Evolutionary conservation across 2,888 invertebrate species (phyloP), one percentile per base, ranked within the genome.

Genomic region (Drosophila prostipennis): DNA sequence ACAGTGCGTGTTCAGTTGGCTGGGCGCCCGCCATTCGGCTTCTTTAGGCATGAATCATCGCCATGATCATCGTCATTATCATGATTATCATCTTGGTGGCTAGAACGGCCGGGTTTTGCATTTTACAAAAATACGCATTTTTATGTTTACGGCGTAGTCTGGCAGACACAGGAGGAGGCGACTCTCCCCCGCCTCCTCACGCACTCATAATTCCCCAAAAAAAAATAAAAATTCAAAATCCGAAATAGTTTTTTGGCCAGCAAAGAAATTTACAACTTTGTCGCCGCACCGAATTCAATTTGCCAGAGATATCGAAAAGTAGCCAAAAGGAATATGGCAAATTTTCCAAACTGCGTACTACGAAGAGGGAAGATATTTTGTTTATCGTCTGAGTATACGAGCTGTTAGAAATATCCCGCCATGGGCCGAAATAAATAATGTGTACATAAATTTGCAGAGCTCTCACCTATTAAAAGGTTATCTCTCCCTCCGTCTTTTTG

Each of bases 81-180:
- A 42, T 56, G 23, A 56, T 55, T 26, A 58, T 40, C 29, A 45
- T 71, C 65, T 52, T 70, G 53, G 52, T 69, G 76, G 61, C 64
- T 67, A 53, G 77, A 51, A 65, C 82, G 74, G 49, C 49, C 37
- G 36, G 51, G 59, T 51, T 79, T 79, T 77, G 85, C 80, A 88
- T 76, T 80, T 48, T 87, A 89, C 73, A 71, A 71, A 71, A 71
- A 71, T 71, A 71, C 74, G 74, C 72, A 88, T 83, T 77, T 46
- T 88, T 75, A 86, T 88, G 88, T 88, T 89, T 90, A 90, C 89
- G 86, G 79, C 78, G 61, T 54, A 71, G 68, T 67, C 85, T 55
- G 64, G 59, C 76, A 72, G 64, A 71, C 77, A 71, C 77, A 69
- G 63, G 59, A 82, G 64, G 59, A 75, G 72, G 67, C 55, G 69